Conservation (phyloP, 2,888 invertebrate genomes). For the Willowsia nigromaculata region DNA sequence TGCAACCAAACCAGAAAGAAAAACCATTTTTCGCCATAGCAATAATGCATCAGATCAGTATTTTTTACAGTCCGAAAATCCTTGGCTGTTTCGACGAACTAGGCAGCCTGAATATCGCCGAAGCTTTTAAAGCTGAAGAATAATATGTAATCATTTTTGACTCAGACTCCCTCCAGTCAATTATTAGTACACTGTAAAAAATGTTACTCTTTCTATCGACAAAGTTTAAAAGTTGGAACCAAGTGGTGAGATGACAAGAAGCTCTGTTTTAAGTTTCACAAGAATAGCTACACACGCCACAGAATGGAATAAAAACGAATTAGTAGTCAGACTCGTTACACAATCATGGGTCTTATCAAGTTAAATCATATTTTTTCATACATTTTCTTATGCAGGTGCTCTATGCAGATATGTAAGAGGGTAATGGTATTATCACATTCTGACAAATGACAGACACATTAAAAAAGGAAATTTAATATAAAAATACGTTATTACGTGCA, state of each 20-base stretch:
- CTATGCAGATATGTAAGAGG: background rate
- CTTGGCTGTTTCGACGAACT: no score
- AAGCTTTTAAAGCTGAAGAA: no score
- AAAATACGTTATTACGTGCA: background rate
- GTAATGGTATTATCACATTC: background rate
- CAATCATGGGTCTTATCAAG: background rate
- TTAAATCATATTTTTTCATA: background rate
- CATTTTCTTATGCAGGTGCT: background rate
- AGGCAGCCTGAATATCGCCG: no score
- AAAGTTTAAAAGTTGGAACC: no score
- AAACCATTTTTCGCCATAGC: background rate
- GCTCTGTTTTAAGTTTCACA: background rate
- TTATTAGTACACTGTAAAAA: no score
- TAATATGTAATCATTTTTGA: no score
- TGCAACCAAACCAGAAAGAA: background rate
- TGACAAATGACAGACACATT: background rate
- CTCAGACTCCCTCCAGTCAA: no score
- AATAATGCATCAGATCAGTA: background rate
- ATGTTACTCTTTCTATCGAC: no score
- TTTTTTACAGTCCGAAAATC: no score
- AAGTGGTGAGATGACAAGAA: background rate
- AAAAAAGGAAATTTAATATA: slow-evolving; percentile 10
- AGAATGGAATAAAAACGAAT: background rate
- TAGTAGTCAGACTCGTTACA: background rate
- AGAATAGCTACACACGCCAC: no score